Conservation (phyloP, 2,888 invertebrate genomes). For the Cryptus viduatorius region DNA sequence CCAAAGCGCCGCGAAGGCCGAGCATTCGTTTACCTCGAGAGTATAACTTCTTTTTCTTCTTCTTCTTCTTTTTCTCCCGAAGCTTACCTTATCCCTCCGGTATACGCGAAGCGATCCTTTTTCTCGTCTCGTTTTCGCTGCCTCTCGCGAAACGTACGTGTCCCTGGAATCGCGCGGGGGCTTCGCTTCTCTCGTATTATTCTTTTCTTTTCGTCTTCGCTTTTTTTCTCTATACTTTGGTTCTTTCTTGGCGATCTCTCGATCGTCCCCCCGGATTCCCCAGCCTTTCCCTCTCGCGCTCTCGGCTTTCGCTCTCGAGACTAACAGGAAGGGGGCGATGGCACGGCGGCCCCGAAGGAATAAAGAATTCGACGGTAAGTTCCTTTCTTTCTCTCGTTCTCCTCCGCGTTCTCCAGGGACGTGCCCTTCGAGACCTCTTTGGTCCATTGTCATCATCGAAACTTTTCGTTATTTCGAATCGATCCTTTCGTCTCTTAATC, state of each 20-base stretch:
- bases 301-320: constrained; percentile 43
- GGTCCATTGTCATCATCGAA: constrained; percentile 45
- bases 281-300: constrained; percentile 55
- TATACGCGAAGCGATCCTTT: constrained; percentile 39
- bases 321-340: not conserved
- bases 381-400: constrained; percentile 38
- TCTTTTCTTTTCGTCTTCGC: constrained; percentile 15
- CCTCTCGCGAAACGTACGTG: constrained; percentile 47
- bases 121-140: constrained; percentile 57
- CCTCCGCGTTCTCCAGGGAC: constrained; percentile 50
- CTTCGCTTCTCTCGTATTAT: constrained; percentile 51
- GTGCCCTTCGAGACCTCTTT: constrained; percentile 35
- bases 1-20: constrained; percentile 78
- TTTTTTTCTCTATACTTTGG: constrained; percentile 39
- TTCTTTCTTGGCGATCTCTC: constrained; percentile 32
- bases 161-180: constrained; percentile 59
- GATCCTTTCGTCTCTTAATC: not conserved
- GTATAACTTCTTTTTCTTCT: constrained; percentile 71
- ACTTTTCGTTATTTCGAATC: constrained; percentile 6
- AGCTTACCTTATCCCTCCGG: constrained; percentile 23
- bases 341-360: constrained; percentile 44
- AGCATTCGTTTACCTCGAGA: constrained; percentile 80
- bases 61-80: constrained; percentile 54
- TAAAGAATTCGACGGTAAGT: constrained; percentile 54
- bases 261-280: constrained; percentile 18